A percentile compares a stretch with the other conserved stretches of the same genome.
phyloP scores from a whole-genome alignment of 1,140 invertebrate genomes.

The Pissodes strobi region DNA sequence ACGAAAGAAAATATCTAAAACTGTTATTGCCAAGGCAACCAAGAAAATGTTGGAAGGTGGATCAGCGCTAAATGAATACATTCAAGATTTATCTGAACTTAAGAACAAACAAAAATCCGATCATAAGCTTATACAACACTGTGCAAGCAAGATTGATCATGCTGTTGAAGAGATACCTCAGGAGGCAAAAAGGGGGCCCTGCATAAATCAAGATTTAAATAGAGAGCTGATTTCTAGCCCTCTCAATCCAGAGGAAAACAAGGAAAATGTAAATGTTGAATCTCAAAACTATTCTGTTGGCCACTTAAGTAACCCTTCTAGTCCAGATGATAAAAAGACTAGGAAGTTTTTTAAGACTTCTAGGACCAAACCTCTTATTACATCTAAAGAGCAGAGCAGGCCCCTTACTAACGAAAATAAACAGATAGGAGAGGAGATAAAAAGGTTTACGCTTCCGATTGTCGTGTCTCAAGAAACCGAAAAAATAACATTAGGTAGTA shows the following conservation, averaged over 20 bases:
- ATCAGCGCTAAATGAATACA: constrained; percentile 48
- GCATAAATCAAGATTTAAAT: too few species aligned
- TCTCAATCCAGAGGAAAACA: constrained; percentile 12
- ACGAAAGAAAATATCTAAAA: constrained; percentile 50
- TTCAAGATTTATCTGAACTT: constrained; percentile 43
- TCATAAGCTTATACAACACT: not conserved
- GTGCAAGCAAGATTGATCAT: not conserved
- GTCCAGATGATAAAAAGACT: not conserved
- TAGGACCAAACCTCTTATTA: not conserved
- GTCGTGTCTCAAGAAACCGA: not conserved
- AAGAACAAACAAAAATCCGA: constrained; percentile 23
- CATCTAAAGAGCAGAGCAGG: too few species aligned
- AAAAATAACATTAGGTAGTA: not conserved
- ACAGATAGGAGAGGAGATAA: not conserved
- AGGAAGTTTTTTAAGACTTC: constrained; percentile 17
- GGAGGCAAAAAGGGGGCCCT: too few species aligned
- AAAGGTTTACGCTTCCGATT: not conserved
- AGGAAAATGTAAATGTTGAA: constrained; percentile 9
- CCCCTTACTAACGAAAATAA: not conserved
- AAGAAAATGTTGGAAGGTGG: constrained; percentile 46
- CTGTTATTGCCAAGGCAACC: constrained; percentile 40
- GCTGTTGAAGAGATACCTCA: too few species aligned
- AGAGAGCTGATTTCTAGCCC: not conserved
- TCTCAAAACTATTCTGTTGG: not conserved
- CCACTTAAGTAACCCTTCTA: not conserved